These are phyloP conservation scores for Stegophylla sp. DNA, from an alignment of 2,888 invertebrate genomes.

Conservation along the genomic window DNA sequence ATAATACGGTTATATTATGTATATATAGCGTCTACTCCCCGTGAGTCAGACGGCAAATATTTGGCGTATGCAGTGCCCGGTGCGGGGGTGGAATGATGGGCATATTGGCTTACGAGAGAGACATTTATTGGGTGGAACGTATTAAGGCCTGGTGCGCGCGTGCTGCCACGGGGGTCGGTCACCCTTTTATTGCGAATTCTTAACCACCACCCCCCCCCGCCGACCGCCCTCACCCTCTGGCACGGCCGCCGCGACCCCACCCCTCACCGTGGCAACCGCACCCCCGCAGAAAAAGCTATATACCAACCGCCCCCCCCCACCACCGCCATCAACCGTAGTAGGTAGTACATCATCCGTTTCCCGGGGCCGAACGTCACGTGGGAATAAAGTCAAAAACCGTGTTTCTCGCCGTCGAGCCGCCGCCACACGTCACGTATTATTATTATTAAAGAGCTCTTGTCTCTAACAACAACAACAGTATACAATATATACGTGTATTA, in stretches of 20 bases:
- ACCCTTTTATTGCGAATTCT: conserved; percentile 58
- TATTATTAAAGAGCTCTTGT: too few relatives aligned
- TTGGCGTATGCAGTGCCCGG: conserved; percentile 33
- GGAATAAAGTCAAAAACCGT: conserved; percentile 54
- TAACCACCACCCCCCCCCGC: conserved; percentile 23
- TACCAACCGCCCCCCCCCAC: too few relatives aligned
- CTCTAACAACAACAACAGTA: too few relatives aligned
- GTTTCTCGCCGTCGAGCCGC: background rate
- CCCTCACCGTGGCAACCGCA: background rate
- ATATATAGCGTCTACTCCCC: background rate
- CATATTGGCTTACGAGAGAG: conserved; percentile 58
- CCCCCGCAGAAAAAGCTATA: conserved; percentile 8
- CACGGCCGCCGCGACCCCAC: background rate
- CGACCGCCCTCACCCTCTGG: background rate
- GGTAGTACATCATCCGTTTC: background rate
- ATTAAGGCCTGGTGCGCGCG: conserved; percentile 56
- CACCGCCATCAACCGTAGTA: too few relatives aligned
- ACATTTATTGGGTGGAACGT: conserved; percentile 59
- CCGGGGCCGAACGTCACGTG: conserved; percentile 41
- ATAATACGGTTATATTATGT: too few relatives aligned
- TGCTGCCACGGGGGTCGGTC: conserved; percentile 44
- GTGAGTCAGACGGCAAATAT: conserved; percentile 59
- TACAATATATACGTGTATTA: too few relatives aligned
- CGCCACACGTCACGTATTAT: too few relatives aligned
- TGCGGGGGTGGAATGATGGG: conserved; percentile 43